These are phyloP conservation scores for Antitype chi DNA, from an alignment of 2,888 invertebrate species.

Conservation along the genomic window DNA sequence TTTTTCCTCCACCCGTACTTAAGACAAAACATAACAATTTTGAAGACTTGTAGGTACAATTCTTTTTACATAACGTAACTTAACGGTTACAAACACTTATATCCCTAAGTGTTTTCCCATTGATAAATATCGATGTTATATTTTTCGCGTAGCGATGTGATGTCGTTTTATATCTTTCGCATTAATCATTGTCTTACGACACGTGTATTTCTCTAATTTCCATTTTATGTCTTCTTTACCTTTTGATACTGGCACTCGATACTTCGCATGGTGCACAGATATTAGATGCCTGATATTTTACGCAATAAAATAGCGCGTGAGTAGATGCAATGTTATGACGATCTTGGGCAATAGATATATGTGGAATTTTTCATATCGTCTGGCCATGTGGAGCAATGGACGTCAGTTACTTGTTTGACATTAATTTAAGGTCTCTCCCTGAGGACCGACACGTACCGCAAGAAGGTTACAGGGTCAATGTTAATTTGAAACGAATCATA, in stretches of 20 bases:
- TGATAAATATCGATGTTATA: constrained; percentile 9
- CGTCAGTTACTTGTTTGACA: constrained; percentile 21
- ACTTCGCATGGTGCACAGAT: background rate
- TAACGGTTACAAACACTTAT: background rate
- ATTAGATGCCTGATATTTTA: background rate
- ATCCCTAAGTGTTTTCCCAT: constrained; percentile 3
- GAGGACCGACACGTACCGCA: constrained; percentile 45
- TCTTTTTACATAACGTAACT: background rate
- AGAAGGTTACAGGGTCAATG: constrained; percentile 66
- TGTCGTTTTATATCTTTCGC: constrained; percentile 5
- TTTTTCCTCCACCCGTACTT: background rate
- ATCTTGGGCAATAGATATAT: constrained; percentile 19
- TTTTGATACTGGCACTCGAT: background rate
- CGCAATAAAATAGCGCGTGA: constrained; percentile 9
- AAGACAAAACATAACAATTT: background rate
- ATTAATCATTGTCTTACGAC: constrained; percentile 9
- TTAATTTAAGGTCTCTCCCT: constrained; percentile 55
- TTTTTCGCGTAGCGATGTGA: background rate
- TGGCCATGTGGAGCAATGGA: constrained; percentile 10
- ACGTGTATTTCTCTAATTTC: constrained; percentile 30
- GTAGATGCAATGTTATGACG: background rate
- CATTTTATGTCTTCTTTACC: background rate
- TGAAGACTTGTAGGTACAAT: background rate
- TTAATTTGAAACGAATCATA: constrained; percentile 66
- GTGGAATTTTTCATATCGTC: constrained; percentile 10